A percentile compares a stretch with the other conserved stretches of the same genome.
Evolutionary conservation across 1,140 invertebrate genomes (phyloP).

Genomic region (Pseudachorutes palmiensis): DNA sequence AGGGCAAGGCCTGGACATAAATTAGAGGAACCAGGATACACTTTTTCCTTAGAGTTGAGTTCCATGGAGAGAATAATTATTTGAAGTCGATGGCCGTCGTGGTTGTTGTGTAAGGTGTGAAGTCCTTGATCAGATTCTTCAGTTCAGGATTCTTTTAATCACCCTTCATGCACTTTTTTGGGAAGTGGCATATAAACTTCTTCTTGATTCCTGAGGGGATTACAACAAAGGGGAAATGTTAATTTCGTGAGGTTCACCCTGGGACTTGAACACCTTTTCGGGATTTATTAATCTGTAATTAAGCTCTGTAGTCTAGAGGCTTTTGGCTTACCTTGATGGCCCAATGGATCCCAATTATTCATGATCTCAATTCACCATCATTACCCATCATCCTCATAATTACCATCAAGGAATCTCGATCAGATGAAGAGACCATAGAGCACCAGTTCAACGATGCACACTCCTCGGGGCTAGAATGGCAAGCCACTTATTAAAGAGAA

Average conservation of each 20-base stretch:
- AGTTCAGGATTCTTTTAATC: not conserved
- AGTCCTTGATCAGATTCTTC: not conserved
- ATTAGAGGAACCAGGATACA: too few relatives aligned
- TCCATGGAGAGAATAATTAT: too few relatives aligned
- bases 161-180: conserved; percentile 11
- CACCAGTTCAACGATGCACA: not conserved
- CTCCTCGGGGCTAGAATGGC: not conserved
- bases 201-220: not conserved
- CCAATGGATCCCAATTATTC: not conserved
- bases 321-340: too few relatives aligned
- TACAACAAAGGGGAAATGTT: not conserved
- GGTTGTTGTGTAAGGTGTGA: not conserved
- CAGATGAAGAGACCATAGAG: not conserved
- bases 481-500: not conserved
- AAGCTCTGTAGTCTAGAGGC: too few relatives aligned
- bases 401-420: not conserved
- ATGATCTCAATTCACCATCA: conserved; percentile 13
- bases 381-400: not conserved
- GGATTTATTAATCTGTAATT: conserved; percentile 14
- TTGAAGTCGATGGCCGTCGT: not conserved
- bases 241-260: not conserved
- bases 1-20: too few relatives aligned
- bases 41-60: too few relatives aligned
- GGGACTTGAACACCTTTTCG: conserved; percentile 12
- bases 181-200: not conserved